phyloP scores from a whole-genome alignment of 2,113 vertebrate genomes.

The Melanotaenia duboulayi region DNA sequence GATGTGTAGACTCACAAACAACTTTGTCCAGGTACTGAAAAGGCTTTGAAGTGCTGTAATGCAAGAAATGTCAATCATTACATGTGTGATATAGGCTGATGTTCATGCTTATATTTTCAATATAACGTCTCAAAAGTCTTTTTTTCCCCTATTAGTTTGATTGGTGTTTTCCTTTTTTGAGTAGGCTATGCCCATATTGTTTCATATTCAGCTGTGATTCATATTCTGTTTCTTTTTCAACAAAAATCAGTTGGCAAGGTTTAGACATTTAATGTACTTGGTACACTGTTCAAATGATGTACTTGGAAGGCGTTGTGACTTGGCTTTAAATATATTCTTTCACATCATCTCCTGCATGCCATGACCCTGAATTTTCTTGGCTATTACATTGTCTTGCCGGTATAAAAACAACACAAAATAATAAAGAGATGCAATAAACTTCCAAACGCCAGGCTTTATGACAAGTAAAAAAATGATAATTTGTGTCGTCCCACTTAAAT shows the following conservation, averaged over 20 bases:
- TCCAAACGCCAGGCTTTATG: background rate
- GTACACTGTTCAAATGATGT: too few relatives aligned
- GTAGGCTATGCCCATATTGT: too few relatives aligned
- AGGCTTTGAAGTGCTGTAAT: constrained; percentile 6
- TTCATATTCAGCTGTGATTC: too few relatives aligned
- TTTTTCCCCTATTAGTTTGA: background rate
- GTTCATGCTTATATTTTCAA: background rate
- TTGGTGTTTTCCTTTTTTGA: background rate
- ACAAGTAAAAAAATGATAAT: background rate
- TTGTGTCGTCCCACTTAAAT: too few relatives aligned
- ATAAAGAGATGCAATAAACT: too few relatives aligned
- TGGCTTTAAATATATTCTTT: background rate
- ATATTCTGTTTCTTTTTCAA: too few relatives aligned
- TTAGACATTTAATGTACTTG: too few relatives aligned
- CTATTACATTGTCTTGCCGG: too few relatives aligned
- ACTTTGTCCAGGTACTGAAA: constrained; percentile 32
- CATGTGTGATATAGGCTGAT: background rate
- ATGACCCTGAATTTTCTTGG: background rate
- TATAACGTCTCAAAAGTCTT: background rate
- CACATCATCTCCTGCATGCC: background rate
- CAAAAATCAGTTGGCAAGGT: too few relatives aligned
- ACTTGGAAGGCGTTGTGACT: background rate
- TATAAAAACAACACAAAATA: too few relatives aligned
- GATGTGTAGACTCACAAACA: constrained; percentile 19
- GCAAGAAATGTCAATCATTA: constrained; percentile 13